Base-by-base conservation (phyloP, 2,888 invertebrate species). In the Brenthis ino region DNA sequence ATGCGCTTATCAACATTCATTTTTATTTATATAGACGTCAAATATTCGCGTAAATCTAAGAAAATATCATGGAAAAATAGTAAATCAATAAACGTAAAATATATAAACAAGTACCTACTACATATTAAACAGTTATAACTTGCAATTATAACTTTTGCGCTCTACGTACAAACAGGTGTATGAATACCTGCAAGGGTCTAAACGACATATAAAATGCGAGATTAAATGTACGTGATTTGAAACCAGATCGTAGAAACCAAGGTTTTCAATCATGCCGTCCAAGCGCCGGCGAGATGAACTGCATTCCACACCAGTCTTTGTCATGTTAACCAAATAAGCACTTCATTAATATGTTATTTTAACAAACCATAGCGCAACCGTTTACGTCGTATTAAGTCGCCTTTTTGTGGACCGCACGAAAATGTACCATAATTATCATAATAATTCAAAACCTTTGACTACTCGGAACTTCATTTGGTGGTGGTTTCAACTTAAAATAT, bases 281-380 rank as follows among this genome's bases (percentile, higher is more conserved):
- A 73, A 80, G 86, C 87, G 89, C 83, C 87, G 85, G 81, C 79
- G 79, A 85, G 85, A 86, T 84, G 85, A 83, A 87, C 85, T 76
- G 80, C 89, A 90, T 90, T 89, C 90, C 88, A 74, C 75, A 73
- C 75, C 78, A 80, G 80, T 82, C 87, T 86, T 91, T 91, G 91
- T 91, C 87, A 89, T 89, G 90, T 85, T 87, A 91, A 91, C 85
- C 86, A 89, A 89, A 89, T 87, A 88, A 80, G 79, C 80, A 81
- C 77, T 82, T 88, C 86, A 87, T 88, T 90, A 90, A 89, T 86
- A 88, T 86, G 89, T 85, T 89, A 91, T 91, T 91, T 91, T 91
- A 91, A 91, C 86, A 85, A 88, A 82, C 81, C 89, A 83, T 86
- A 81, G 78, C 82, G 79, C 78, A 79, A 80, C 79, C 76, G 75